Evolutionary conservation across 2,113 vertebrate species (phyloP), one percentile per base, ranked within the genome.

Genomic region (Cichladusa arquata): DNA sequence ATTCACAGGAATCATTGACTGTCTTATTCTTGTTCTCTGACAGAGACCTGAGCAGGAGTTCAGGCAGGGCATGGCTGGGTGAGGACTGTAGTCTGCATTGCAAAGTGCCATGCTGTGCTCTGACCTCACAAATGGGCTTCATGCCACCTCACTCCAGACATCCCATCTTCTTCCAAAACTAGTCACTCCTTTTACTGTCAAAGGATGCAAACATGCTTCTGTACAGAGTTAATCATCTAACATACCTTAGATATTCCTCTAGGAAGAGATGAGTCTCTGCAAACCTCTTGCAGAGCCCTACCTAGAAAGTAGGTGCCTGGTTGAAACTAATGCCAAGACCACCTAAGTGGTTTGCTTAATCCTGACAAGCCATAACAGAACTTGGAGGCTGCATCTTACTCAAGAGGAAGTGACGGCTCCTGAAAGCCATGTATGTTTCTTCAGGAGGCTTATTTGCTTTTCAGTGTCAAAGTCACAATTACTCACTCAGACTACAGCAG

Each of bases 371-470:
- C 82, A 29, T 14, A 90, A 73, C 84, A 53, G 74, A 72, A 79
- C 42, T 40, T 28, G 9, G 57, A n/a, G 33, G 26, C 50, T 88
- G 58, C 26, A 11, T 80, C 76, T 93, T 88, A 62, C 72, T 84
- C 95, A 97, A 58, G 61, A 86, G 92, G 93, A 95, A 96, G 50
- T 66, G 79, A 81, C 56, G 18, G 51, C 14, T 93, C 47, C 71
- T 79, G 29, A 5, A 65, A 62, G 45, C 19, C 20, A 38, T 6
- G 34, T 36, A 1, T 36, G 11, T 79, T 84, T 88, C 58, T 83
- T 62, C 8, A 22, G 45, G 5, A 34, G 33, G 4, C 4, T 96
- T 69, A 58, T 86, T 91, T 79, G 64, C 45, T 78, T 67, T 90
- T 70, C 34, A 19, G 22, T 22, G 28, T 80, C 47, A 36, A 54